phyloP scores from a whole-genome alignment of 1,140 invertebrate genomes.

The Leptopilina boulardi region DNA sequence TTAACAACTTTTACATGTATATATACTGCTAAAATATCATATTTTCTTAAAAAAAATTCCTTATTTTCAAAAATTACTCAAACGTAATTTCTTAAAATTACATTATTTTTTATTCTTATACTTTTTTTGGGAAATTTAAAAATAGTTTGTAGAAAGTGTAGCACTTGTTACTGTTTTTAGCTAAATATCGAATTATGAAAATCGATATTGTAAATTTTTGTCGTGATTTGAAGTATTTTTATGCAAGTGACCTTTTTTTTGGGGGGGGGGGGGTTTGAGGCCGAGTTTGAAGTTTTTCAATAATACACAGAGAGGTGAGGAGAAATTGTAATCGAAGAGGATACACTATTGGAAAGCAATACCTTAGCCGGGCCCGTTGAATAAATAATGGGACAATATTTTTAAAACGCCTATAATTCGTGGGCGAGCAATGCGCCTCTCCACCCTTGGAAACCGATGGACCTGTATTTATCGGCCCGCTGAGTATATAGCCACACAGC shows the following conservation, averaged over 20 bases:
- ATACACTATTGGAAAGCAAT: constrained; percentile 74
- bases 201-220: too few species aligned
- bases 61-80: too few species aligned
- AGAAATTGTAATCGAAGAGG: constrained; percentile 73
- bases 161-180: too few species aligned
- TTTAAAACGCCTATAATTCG: constrained; percentile 77
- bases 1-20: not conserved
- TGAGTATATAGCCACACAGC: constrained; percentile 72
- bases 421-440: constrained; percentile 60
- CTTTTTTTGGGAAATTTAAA: too few species aligned
- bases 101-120: too few species aligned
- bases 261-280: not conserved
- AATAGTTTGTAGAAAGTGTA: too few species aligned
- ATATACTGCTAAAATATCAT: not conserved
- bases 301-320: constrained; percentile 72
- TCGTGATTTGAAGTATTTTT: too few species aligned
- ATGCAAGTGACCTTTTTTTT: not conserved
- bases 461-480: constrained; percentile 75
- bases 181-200: too few species aligned
- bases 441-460: constrained; percentile 59
- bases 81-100: too few species aligned
- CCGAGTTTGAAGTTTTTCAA: constrained; percentile 64
- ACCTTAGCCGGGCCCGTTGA: constrained; percentile 69
- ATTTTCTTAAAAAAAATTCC: too few species aligned
- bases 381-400: constrained; percentile 76